These are phyloP conservation scores for Synaphobranchus kaupii DNA, from an alignment of 2,797 vertebrate genomes.

Conservation along the genomic window DNA sequence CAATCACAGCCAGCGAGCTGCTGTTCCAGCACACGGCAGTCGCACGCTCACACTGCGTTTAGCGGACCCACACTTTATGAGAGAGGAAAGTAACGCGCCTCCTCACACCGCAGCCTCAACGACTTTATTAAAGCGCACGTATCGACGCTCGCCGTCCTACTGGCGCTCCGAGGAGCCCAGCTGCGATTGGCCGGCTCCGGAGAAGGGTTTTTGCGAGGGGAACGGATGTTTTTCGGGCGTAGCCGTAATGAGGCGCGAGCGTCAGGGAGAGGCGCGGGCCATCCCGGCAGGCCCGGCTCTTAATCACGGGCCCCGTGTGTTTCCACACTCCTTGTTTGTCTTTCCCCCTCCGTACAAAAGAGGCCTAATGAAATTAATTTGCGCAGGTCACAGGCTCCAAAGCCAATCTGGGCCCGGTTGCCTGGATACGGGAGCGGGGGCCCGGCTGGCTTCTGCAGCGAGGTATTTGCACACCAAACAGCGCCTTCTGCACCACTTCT, in stretches of 20 bases:
- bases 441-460: slow-evolving; percentile 53
- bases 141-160: neutral
- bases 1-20: neutral
- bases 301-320: slow-evolving; percentile 59
- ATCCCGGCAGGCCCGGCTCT: slow-evolving; percentile 9
- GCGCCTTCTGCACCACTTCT: slow-evolving; percentile 41
- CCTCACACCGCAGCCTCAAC: neutral
- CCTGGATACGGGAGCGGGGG: slow-evolving; percentile 76
- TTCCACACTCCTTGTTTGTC: slow-evolving; percentile 61
- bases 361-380: slow-evolving; percentile 82
- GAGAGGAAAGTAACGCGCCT: neutral
- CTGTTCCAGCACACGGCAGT: neutral
- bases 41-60: neutral
- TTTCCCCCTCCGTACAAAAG: slow-evolving; percentile 69
- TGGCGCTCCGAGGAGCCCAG: neutral
- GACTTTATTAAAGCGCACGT: neutral
- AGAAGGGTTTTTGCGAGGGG: too few species aligned
- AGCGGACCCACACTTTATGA: neutral
- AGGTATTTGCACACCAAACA: slow-evolving; percentile 78
- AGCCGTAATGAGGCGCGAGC: neutral
- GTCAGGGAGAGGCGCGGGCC: neutral
- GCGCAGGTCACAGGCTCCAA: slow-evolving; percentile 73
- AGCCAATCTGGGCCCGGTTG: slow-evolving; percentile 73
- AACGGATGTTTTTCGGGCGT: neutral
- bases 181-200: neutral